A percentile compares a stretch with the other conserved stretches of the same genome.
Evolutionary conservation across 2,113 vertebrate genomes (phyloP).

Genomic region (Engraulis encrasicolus): DNA sequence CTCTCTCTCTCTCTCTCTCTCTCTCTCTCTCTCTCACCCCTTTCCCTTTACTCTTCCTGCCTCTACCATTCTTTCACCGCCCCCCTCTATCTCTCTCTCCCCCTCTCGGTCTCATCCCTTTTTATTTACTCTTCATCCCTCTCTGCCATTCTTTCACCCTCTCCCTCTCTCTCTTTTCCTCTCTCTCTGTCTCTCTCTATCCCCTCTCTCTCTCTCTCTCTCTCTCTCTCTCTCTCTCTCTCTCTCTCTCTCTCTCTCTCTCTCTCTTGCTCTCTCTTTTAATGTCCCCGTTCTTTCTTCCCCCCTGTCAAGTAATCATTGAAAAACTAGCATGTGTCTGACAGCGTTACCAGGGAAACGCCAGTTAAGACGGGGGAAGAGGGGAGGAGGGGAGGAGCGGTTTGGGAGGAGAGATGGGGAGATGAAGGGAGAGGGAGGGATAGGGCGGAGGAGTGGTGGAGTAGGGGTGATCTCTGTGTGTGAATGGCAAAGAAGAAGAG

Average conservation of each 20-base stretch:
- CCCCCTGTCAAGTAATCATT: constrained; percentile 81
- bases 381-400: no score
- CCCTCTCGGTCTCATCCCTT: constrained; percentile 23
- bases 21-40: constrained; percentile 51
- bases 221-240: constrained; percentile 26
- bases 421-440: background rate
- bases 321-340: constrained; percentile 80
- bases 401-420: constrained; percentile 65
- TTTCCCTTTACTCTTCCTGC: constrained; percentile 26
- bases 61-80: constrained; percentile 20
- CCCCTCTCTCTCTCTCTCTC: constrained; percentile 30
- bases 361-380: constrained; percentile 65
- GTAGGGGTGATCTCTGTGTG: constrained; percentile 73
- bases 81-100: constrained; percentile 32
- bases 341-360: constrained; percentile 80
- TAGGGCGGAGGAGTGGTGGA: constrained; percentile 37
- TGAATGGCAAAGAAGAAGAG: constrained; percentile 69
- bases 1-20: constrained; percentile 32
- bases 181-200: constrained; percentile 21
- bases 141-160: constrained; percentile 23
- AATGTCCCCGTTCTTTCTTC: constrained; percentile 72
- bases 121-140: constrained; percentile 30
- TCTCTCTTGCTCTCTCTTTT: constrained; percentile 55
- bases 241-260: constrained; percentile 32
- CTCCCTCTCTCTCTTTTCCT: constrained; percentile 29